Evolutionary conservation across 2,797 vertebrate species (phyloP), one percentile per base, ranked within the genome.

Genomic region (Scolopax bukidnonensis): DNA sequence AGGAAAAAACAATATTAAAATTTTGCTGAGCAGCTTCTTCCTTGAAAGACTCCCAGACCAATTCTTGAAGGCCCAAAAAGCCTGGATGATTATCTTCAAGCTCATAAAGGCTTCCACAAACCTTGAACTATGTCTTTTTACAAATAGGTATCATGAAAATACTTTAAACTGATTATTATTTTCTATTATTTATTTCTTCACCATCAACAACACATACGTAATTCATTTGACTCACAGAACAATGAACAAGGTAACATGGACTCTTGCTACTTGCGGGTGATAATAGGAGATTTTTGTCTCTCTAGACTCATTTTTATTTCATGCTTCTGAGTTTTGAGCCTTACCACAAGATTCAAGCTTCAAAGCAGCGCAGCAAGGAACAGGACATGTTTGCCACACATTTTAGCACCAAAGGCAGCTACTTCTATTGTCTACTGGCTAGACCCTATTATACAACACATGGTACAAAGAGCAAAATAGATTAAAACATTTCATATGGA

Each of bases 391-490:
- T 86, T 90, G 78, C 94, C 73, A 74, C 53, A 76, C 36, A 75
- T 92, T 92, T 89, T 41, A 88, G 75, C 63, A 90, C 47, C 73
- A 87, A 56, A 89, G 80, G 71, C 87, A 86, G 87, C 77, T 90
- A 61, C 67, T 86, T 82, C 85, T 75, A 47, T 80, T 90, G 71
- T 84, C 73, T 92, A 41, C 69, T 91, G 86, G 84, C 71, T 89
- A 92, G 71, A 89, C 19, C 25, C 74, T 4, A 2, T 87, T 78
- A 67, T 6, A 92, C 63, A 90, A 71, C 36, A 87, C 84, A 82
- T 14, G 53, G 51, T 82, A 95, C 82, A 96, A 88, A 96, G 79
- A 97, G 71, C 90, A 95, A 95, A 95, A 90, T 56, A 95, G 77
- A 96, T 91, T 75, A 94, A 91, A 95, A 94, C 63, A 89, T 91